Conservation (phyloP, 2,113 vertebrate genomes). For the Chitala chitala region DNA sequence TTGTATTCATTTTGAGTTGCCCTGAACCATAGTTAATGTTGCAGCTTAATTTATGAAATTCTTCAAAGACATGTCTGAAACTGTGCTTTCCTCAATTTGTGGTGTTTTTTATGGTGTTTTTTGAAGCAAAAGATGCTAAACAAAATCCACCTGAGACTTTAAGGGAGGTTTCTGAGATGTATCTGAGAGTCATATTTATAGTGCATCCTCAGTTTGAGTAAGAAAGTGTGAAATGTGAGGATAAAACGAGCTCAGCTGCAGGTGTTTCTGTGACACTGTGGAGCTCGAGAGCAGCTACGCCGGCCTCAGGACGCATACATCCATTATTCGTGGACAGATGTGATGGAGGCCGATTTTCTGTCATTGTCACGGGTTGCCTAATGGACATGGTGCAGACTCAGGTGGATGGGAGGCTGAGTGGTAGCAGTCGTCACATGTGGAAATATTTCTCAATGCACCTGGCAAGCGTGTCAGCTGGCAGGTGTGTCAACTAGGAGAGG, state of each 20-base stretch:
- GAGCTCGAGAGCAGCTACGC: too few relatives aligned
- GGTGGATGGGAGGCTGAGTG: slow-evolving; percentile 34
- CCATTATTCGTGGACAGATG: not conserved
- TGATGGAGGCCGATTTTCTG: not conserved
- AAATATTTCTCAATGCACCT: slow-evolving; percentile 38
- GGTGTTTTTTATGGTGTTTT: not conserved
- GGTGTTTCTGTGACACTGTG: not conserved
- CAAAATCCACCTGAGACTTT: not conserved
- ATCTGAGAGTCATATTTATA: not conserved
- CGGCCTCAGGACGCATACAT: too few relatives aligned
- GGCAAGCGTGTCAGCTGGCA: not conserved
- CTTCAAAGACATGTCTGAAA: not conserved
- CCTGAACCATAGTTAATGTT: not conserved
- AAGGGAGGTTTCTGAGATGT: not conserved
- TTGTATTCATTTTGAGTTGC: not conserved
- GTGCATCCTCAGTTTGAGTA: not conserved
- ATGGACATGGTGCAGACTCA: slow-evolving; percentile 29
- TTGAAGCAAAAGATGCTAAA: not conserved
- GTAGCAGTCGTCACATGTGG: slow-evolving; percentile 22
- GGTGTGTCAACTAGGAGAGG: not conserved
- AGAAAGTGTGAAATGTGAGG: not conserved
- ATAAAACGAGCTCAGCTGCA: not conserved
- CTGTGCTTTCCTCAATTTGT: not conserved
- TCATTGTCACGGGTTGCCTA: slow-evolving; percentile 17
- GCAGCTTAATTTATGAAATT: not conserved